These are phyloP conservation scores for Albula goreensis DNA, from an alignment of 2,113 vertebrate species.

Conservation along the genomic window DNA sequence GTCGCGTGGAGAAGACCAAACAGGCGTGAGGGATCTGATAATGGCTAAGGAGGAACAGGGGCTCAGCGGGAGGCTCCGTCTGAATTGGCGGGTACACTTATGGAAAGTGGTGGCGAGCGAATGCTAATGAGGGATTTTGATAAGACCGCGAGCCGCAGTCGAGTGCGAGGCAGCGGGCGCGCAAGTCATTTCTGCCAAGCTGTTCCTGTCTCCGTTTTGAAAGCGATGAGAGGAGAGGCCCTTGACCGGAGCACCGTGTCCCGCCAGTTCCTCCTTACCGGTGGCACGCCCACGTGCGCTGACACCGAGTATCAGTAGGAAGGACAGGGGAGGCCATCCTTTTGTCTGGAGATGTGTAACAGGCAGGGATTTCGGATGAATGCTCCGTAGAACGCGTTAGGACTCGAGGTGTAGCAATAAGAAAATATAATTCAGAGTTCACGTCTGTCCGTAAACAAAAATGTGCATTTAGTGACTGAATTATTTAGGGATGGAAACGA, in stretches of 20 bases:
- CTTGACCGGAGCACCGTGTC: conserved; percentile 27
- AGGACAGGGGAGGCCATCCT: no score
- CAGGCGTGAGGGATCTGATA: conserved; percentile 57
- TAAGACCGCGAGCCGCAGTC: conserved; percentile 54
- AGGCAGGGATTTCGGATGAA: background rate
- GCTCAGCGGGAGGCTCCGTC: conserved; percentile 55
- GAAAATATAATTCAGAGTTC: background rate
- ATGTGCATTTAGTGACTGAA: no score
- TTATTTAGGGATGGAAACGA: no score
- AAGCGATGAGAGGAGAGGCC: conserved; percentile 43
- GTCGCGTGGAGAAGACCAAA: conserved; percentile 41
- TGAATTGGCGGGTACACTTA: conserved; percentile 60
- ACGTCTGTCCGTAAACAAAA: no score
- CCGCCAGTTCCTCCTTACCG: background rate
- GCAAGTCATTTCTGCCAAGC: conserved; percentile 41
- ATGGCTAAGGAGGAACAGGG: conserved; percentile 54
- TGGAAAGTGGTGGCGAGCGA: conserved; percentile 43
- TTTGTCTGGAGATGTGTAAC: background rate
- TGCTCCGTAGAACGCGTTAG: background rate
- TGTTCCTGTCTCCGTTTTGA: conserved; percentile 41
- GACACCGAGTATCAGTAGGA: background rate
- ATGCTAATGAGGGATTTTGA: conserved; percentile 61
- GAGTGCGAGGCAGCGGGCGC: conserved; percentile 40
- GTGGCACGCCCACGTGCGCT: background rate
- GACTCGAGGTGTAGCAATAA: background rate